Evolutionary conservation across 1,140 invertebrate species (phyloP), one percentile per base, ranked within the genome.

Genomic region (Proctacanthus coquilletti): DNA sequence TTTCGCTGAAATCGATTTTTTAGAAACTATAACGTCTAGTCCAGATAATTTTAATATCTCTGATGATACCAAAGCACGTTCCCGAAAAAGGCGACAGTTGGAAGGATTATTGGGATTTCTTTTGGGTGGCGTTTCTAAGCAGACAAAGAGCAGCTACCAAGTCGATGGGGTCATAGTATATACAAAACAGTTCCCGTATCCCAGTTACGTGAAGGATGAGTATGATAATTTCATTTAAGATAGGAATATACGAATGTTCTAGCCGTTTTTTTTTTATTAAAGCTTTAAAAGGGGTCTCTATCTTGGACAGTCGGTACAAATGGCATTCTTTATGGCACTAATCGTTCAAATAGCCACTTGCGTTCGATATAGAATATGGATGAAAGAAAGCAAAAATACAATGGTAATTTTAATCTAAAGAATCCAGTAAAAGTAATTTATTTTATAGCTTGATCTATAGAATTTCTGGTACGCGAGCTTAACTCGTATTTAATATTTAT

Each of bases 121-220:
- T 8, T 13, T 27, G 8, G 23, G 23, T 9, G 13, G 8, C 23
- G 23, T 9, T 13, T 27, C 23, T 27, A 27, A 27, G 23, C 8
- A 27, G 13, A 9, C 23, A n/a, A n/a, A n/a, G n/a, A n/a, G n/a
- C n/a, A n/a, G n/a, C n/a, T 46, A 50, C 9, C 43, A 49, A 11
- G 48, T 59, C 14, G 46, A 53, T 13, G 51, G 68, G 10, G 72
- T 71, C 66, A 62, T 57, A 8, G 64, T 73, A 19, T 61, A 74
- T 25, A 75, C 70, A 0, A 73, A 76, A 49, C 72, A 78, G 44
- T 71, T 70, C 51, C 74, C 75, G 2, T 76, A 78, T 55, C 74
- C 74, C 2, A 73, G 73, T 34, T 76, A 70, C 52, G 66, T 63
- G 40, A 61, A 64, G n/a, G 65, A 73, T 45, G 64, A 66, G 72